A percentile compares a stretch with the other conserved stretches of the same genome.
These are phyloP conservation scores for Limnephilus rhombicus DNA, from an alignment of 2,888 invertebrate species.

Conservation along the genomic window DNA sequence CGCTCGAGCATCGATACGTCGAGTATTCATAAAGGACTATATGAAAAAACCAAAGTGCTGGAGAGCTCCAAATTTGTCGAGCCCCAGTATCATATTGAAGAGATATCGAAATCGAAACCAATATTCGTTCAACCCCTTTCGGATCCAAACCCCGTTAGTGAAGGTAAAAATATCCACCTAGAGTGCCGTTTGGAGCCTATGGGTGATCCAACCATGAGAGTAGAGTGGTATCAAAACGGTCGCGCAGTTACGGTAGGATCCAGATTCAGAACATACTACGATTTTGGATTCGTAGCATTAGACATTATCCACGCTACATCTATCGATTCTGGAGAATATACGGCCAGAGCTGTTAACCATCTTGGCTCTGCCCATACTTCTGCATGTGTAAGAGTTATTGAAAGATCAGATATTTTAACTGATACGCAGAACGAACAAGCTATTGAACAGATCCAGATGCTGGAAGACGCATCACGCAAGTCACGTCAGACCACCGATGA, in stretches of 20 bases:
- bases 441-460: constrained; percentile 92
- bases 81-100: constrained; percentile 93
- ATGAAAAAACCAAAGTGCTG: constrained; percentile 91
- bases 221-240: constrained; percentile 97
- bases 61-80: constrained; percentile 92
- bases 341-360: constrained; percentile 94
- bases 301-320: constrained; percentile 96
- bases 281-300: constrained; percentile 97
- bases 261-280: constrained; percentile 95
- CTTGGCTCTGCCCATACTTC: constrained; percentile 95
- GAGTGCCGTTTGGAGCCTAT: constrained; percentile 96
- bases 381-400: constrained; percentile 91
- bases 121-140: constrained; percentile 93
- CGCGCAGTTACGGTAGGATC: constrained; percentile 92
- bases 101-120: constrained; percentile 96
- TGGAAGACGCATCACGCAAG: constrained; percentile 88
- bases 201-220: constrained; percentile 97
- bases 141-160: constrained; percentile 90
- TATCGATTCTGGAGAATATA: constrained; percentile 97
- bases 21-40: constrained; percentile 91
- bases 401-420: constrained; percentile 88
- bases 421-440: constrained; percentile 96
- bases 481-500: constrained; percentile 87
- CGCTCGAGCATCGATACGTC: constrained; percentile 93
- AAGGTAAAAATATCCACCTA: constrained; percentile 93